A percentile compares a stretch with the other conserved stretches of the same genome.
Evolutionary conservation across 2,113 vertebrate species (phyloP).

Genomic region (Heterotis niloticus): DNA sequence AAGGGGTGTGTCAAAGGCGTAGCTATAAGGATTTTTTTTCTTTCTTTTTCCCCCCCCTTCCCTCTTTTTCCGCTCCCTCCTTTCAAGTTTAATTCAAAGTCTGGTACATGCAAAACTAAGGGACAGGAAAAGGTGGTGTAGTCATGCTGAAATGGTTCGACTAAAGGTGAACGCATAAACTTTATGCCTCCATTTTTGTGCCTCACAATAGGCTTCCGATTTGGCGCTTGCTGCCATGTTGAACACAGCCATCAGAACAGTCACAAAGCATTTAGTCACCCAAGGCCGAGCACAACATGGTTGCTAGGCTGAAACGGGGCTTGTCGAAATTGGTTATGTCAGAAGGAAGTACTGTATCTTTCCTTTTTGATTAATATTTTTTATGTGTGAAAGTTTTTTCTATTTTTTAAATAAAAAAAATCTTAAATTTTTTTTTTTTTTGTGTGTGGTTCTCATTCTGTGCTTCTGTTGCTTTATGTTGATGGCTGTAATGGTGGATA

Average conservation of each 20-base stretch:
- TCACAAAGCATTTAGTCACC: slow-evolving; percentile 44
- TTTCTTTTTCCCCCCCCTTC: too few relatives aligned
- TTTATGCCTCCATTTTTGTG: slow-evolving; percentile 44
- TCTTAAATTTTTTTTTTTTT: slow-evolving; percentile 63
- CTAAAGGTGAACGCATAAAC: slow-evolving; percentile 44
- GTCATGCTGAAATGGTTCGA: slow-evolving; percentile 42
- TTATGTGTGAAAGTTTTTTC: slow-evolving; percentile 98
- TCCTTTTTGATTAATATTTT: slow-evolving; percentile 81
- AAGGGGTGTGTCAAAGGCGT: slow-evolving; percentile 27
- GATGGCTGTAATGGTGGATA: too few relatives aligned
- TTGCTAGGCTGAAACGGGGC: slow-evolving; percentile 62
- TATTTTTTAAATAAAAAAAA: slow-evolving; percentile 99
- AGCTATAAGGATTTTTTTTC: neutral
- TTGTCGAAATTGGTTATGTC: slow-evolving; percentile 48
- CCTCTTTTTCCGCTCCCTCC: too few relatives aligned
- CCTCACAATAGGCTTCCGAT: slow-evolving; percentile 58
- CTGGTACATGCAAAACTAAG: neutral
- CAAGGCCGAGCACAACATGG: slow-evolving; percentile 43
- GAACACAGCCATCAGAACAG: slow-evolving; percentile 48
- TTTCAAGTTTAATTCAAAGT: neutral
- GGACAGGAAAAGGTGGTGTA: neutral
- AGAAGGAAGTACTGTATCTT: slow-evolving; percentile 57
- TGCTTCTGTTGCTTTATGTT: too few relatives aligned
- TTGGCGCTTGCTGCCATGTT: slow-evolving; percentile 48
- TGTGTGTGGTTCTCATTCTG: neutral